Conservation (phyloP, 1,140 invertebrate species). For the Lucilia cuprina region DNA sequence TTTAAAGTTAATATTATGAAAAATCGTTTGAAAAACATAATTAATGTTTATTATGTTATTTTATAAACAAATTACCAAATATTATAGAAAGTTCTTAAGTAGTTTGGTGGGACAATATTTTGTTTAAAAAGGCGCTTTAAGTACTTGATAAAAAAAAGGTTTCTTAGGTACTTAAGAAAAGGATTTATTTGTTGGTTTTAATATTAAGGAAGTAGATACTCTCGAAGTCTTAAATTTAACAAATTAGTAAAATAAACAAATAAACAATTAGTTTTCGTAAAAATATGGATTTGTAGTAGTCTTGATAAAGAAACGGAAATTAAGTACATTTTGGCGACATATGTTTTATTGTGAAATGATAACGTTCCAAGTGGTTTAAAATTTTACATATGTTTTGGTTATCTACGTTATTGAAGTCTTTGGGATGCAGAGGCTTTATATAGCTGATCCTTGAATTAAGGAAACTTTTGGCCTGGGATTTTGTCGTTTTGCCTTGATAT, state of each 20-base stretch:
- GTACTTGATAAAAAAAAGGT: too few species aligned
- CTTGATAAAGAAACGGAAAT: not conserved
- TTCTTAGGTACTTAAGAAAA: not conserved
- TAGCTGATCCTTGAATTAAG: too few species aligned
- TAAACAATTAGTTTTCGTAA: not conserved
- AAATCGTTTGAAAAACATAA: not conserved
- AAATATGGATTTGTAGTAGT: not conserved
- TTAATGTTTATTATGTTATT: not conserved
- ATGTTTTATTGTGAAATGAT: too few species aligned
- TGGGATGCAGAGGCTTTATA: too few species aligned
- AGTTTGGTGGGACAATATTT: not conserved
- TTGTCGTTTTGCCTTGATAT: too few species aligned
- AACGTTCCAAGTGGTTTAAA: too few species aligned
- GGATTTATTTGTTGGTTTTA: not conserved
- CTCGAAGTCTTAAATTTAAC: not conserved
- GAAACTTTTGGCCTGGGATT: too few species aligned
- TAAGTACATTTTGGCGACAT: not conserved
- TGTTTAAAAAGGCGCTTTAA: not conserved
- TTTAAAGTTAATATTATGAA: not conserved
- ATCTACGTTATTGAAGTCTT: too few species aligned
- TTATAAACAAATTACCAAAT: not conserved
- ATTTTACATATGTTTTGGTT: too few species aligned
- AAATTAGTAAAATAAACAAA: conserved; percentile 5
- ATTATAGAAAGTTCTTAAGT: too few species aligned
- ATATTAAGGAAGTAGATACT: not conserved